Conservation (phyloP, 2,113 vertebrate species). For the Otocyon megalotis region DNA sequence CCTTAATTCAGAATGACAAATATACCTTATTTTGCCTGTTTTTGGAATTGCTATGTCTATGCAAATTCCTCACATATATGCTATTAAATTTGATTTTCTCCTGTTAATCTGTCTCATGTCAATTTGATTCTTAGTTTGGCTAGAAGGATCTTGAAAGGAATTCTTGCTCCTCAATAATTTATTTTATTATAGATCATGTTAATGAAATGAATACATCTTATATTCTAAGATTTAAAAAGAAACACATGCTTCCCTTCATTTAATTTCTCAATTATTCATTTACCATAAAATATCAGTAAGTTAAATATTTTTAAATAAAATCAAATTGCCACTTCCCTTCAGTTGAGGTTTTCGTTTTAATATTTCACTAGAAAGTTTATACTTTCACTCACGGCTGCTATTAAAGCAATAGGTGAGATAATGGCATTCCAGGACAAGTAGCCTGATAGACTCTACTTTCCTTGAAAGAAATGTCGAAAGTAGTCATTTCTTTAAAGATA, state of each 20-base stretch:
- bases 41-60: background rate
- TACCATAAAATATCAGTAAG: constrained; percentile 29
- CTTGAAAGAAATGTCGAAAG: background rate
- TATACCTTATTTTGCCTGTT: background rate
- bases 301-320: constrained; percentile 21
- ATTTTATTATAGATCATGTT: background rate
- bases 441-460: background rate
- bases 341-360: background rate
- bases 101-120: background rate
- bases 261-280: constrained; percentile 37
- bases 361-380: constrained; percentile 14
- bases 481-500: background rate
- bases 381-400: background rate
- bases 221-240: background rate
- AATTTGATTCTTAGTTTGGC: background rate
- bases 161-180: background rate
- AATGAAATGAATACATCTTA: background rate
- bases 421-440: background rate
- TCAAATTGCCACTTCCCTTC: background rate
- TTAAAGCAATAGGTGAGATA: background rate
- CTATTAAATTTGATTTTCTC: background rate
- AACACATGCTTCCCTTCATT: background rate
- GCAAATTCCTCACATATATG: background rate
- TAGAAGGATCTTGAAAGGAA: background rate
- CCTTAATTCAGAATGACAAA: background rate